Conservation (phyloP, 2,797 vertebrate species). For the Xenops minutus region DNA sequence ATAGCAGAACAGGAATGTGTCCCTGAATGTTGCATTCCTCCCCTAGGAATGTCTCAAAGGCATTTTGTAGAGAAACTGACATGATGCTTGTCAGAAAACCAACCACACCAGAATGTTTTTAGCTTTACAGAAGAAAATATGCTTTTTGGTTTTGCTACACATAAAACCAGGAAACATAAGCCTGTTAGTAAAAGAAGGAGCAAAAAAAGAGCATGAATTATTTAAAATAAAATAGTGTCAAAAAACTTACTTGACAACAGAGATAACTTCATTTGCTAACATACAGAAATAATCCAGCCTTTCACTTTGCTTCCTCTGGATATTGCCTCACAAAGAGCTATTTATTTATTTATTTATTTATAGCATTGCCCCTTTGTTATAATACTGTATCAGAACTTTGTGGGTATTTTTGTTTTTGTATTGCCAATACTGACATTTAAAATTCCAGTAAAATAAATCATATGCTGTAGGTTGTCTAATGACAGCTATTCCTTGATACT, state of each 20-base stretch:
- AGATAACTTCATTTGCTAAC: not conserved
- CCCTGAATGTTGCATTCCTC: not conserved
- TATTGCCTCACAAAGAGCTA: not conserved
- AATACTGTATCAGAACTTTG: not conserved
- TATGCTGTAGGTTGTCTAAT: not conserved
- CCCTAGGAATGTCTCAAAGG: not conserved
- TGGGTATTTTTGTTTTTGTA: not conserved
- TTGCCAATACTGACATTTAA: not conserved
- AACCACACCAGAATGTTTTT: not conserved
- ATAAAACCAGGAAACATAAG: not conserved
- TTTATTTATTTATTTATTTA: not conserved
- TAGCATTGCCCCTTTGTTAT: not conserved
- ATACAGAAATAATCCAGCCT: not conserved
- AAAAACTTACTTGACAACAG: not conserved
- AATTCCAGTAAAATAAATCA: not conserved
- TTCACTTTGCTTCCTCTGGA: not conserved
- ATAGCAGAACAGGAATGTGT: not conserved
- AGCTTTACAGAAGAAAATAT: conserved; percentile 1
- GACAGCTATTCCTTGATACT: not conserved
- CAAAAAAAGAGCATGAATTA: not conserved
- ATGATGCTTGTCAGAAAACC: not conserved
- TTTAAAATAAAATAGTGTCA: not conserved
- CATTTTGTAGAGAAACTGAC: conserved; percentile 6
- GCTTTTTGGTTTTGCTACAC: not conserved
- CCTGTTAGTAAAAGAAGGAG: not conserved